Conservation (phyloP, 1,140 invertebrate species). For the Manduca sexta region DNA sequence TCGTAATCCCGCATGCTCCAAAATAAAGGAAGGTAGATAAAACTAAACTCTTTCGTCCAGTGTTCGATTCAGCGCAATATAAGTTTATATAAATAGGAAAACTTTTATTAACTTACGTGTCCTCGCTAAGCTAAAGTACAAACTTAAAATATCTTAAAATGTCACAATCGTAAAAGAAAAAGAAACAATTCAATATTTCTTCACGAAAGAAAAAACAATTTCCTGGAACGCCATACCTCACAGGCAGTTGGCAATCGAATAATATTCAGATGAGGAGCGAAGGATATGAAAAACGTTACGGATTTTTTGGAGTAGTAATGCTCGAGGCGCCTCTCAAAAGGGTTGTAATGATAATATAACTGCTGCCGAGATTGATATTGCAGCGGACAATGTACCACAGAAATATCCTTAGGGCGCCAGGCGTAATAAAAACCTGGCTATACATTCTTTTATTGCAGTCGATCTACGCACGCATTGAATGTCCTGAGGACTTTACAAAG, state of each 20-base stretch:
- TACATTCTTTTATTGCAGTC: no score
- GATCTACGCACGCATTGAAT: no score
- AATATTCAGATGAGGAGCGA: constrained; percentile 31
- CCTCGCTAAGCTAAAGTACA: background rate
- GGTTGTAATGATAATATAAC: constrained; percentile 11
- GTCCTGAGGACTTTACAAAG: no score
- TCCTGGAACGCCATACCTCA: constrained; percentile 23
- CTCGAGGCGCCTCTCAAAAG: constrained; percentile 5
- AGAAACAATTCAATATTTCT: constrained; percentile 18
- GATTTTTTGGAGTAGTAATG: constrained; percentile 17
- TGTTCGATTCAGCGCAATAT: constrained; percentile 20
- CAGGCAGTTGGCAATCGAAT: constrained; percentile 25
- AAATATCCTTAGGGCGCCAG: background rate
- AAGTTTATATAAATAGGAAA: constrained; percentile 17
- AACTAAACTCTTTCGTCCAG: constrained; percentile 17
- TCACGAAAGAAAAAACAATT: constrained; percentile 27
- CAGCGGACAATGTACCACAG: background rate
- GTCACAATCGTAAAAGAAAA: constrained; percentile 13
- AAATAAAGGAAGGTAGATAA: constrained; percentile 18
- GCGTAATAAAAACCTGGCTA: no score
- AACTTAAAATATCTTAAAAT: constrained; percentile 8
- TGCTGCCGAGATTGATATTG: background rate
- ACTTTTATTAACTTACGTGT: constrained; percentile 11
- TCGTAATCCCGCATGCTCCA: constrained; percentile 17
- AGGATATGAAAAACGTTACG: constrained; percentile 31